Evolutionary conservation across 2,888 invertebrate genomes (phyloP).

Genomic region (Herminia tarsipennalis): DNA sequence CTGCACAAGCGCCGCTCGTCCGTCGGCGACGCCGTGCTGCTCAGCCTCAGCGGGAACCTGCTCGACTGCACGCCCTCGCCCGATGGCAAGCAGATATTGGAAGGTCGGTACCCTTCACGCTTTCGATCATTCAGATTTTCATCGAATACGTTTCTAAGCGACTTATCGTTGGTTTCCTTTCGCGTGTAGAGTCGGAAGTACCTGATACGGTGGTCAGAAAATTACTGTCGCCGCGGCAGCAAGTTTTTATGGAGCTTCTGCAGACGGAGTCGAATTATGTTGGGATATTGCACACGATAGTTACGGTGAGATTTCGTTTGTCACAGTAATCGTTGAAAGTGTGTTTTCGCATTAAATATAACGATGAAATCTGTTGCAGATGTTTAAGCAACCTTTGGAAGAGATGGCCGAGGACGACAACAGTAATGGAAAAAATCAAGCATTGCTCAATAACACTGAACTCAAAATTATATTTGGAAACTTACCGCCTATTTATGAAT

Average conservation of each 20-base stretch:
- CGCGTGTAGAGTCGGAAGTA: conserved; percentile 79
- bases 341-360: conserved; percentile 1
- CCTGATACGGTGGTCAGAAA: conserved; percentile 88
- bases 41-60: conserved; percentile 95
- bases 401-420: conserved; percentile 92
- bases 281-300: conserved; percentile 96
- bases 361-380: conserved; percentile 80
- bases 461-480: conserved; percentile 98
- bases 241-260: conserved; percentile 95
- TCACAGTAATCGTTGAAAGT: not conserved
- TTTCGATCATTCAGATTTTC: no score
- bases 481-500: conserved; percentile 96
- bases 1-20: conserved; percentile 93
- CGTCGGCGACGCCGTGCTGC: conserved; percentile 93
- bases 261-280: conserved; percentile 99
- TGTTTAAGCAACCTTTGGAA: conserved; percentile 97
- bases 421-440: conserved; percentile 86
- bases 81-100: conserved; percentile 87
- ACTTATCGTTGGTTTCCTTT: conserved; percentile 10
- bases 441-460: conserved; percentile 95
- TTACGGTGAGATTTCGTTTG: conserved; percentile 87
- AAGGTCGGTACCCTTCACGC: conserved; percentile 62
- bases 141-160: no score
- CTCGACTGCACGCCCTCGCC: conserved; percentile 95
- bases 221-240: conserved; percentile 90